Evolutionary conservation across 2,797 vertebrate species (phyloP), one percentile per base, ranked within the genome.

Genomic region (Cirrhinus mrigala): DNA sequence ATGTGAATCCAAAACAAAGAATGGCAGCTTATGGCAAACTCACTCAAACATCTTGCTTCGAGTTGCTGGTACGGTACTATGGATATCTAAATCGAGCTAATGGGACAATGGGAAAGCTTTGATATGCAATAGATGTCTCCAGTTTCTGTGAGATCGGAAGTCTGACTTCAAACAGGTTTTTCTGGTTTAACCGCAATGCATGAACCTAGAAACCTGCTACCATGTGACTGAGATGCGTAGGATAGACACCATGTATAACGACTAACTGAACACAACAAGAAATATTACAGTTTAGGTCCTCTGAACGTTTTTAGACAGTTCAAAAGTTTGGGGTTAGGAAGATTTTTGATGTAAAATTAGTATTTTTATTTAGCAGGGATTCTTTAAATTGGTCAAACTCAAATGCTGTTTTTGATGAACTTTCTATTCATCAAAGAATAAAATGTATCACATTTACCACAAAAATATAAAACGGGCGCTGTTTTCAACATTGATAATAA

Each of bases 51-150:
- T 95, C 79, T 89, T 81, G 87, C 96, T 99, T 6, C 89, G 87
- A 44, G 90, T 98, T 24, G 87, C 93, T 82, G 91, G 97, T 99
- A 94, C 96, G 95, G 54, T 48, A 20, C 18, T 79, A 27, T 50
- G 27, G 78, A 80, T 71, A 27, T 58, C 18, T 60, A 37, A 80
- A 64, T 54, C 18, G 0, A 22, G 10, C 68, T 20, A 10, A 54
- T 86, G 50, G n/a, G 16, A 56, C 18, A 33, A 15, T 52, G 33
- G 33, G n/a, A 56, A 74, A 66, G 71, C 78, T 76, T 68, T 52
- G 37, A 79, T 24, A 68, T 76, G 83, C 14, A 58, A 50, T 73
- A 56, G 20, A 4, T 60, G 6, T 44, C 11, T 77, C 11, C 7
- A 12, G 80, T 84, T 88, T 81, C 60, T 54, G 76, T 50, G n/a